phyloP scores from a whole-genome alignment of 2,888 invertebrate species.

The Epistrophe grossulariae region DNA sequence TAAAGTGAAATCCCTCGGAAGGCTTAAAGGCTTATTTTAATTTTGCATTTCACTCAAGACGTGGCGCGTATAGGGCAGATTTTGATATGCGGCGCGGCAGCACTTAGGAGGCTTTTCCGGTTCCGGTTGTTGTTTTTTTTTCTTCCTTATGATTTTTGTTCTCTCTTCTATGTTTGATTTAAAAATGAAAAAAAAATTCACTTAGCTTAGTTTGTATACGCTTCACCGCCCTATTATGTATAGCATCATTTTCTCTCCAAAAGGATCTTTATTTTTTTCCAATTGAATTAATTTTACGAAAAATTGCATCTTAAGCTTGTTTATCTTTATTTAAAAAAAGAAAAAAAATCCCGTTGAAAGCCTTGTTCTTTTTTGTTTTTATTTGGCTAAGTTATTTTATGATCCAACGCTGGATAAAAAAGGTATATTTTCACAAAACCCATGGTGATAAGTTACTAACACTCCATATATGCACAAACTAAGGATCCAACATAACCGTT shows the following conservation, averaged over 20 bases:
- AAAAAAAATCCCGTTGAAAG: background rate
- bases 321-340: background rate
- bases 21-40: conserved; percentile 74
- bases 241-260: conserved; percentile 41
- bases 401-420: background rate
- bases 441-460: background rate
- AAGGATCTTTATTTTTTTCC: conserved; percentile 41
- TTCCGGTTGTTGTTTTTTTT: conserved; percentile 12
- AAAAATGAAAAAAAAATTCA: conserved; percentile 8
- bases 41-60: conserved; percentile 72
- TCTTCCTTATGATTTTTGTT: conserved; percentile 15
- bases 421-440: background rate
- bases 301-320: conserved; percentile 56
- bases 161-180: background rate
- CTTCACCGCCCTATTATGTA: conserved; percentile 26
- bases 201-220: conserved; percentile 24
- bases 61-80: conserved; percentile 29
- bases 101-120: conserved; percentile 44
- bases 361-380: background rate
- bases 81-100: conserved; percentile 39
- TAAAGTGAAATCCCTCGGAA: conserved; percentile 70
- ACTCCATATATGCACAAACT: background rate
- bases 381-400: background rate
- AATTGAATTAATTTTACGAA: conserved; percentile 61
- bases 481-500: conserved; percentile 36